Base-by-base conservation (phyloP, 2,888 invertebrate species). In the Amphipoea lucens region DNA sequence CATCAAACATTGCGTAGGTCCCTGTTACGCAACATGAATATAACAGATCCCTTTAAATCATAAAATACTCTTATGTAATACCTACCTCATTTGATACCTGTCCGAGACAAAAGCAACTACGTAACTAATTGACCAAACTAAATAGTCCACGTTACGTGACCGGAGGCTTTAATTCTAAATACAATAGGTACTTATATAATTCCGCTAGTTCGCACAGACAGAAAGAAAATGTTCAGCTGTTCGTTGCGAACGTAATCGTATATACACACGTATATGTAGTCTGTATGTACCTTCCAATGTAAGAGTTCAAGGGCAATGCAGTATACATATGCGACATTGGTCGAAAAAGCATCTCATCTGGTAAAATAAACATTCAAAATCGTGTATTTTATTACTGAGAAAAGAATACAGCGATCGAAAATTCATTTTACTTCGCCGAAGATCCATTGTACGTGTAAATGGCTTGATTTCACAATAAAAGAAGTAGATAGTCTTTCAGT, bases 301-400 rank as follows among this genome's bases (percentile, higher is more conserved):
- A 63, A 69, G 77, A 88, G 87, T 85, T 85, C 89, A 89, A 89
- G 89, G 89, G 42, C 82, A 84, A 78, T 89, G 89, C 88, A 88
- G 88, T 82, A 85, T 79, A 82, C 65, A 79, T 65, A 81, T 87
- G 85, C 88, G 89, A 88, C 86, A 81, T 23, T n/a, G 14, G 51
- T 57, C n/a, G 9, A 74, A 76, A 51, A 73, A 74, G 11, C 23
- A 62, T n/a, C 66, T 69, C 51, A 67, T 57, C 73, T 78, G 6
- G 12, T 23, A 36, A 60, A 72, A 78, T 60, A 40, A 14, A 65
- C 12, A 29, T 69, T 45, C 9, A 69, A 42, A 73, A 60, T 66
- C 48, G 20, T 45, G 40, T 51, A 57, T 77, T 71, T 40, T 36
- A n/a, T 71, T 54, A 14, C 29, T 68, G 14, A 23, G 29, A 74